Evolutionary conservation across 2,113 vertebrate species (phyloP).

Genomic region (Carassius carassius): DNA sequence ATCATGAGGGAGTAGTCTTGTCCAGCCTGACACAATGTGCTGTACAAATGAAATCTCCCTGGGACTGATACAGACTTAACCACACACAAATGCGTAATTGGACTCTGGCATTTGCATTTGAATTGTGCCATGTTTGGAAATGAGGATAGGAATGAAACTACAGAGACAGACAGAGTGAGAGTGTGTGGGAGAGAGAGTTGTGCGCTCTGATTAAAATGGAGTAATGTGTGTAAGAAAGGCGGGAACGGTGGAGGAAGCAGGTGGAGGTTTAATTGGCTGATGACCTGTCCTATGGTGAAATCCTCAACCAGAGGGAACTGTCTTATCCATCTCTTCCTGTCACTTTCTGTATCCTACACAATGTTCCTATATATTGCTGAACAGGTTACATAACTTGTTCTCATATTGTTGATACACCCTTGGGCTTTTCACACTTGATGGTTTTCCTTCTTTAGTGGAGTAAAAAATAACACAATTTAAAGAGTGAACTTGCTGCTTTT

Average conservation of each 20-base stretch:
- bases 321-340: conserved; percentile 31
- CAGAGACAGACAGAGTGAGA: conserved; percentile 4
- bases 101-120: conserved; percentile 71
- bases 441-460: not conserved
- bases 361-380: not conserved
- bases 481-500: not conserved
- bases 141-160: conserved; percentile 24
- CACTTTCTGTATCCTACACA: conserved; percentile 18
- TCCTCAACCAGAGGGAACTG: conserved; percentile 42
- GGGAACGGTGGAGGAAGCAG: conserved; percentile 31
- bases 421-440: not conserved
- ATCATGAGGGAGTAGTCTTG: conserved; percentile 44
- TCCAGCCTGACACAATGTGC: conserved; percentile 61
- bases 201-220: conserved; percentile 58
- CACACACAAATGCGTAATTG: conserved; percentile 68
- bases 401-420: not conserved
- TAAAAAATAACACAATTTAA: not conserved
- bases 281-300: conserved; percentile 61
- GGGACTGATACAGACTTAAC: conserved; percentile 68
- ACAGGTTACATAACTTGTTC: not conserved
- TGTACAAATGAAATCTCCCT: conserved; percentile 66
- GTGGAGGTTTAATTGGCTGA: conserved; percentile 59
- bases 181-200: conserved; percentile 26
- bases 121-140: conserved; percentile 64
- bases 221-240: conserved; percentile 19